Evolutionary conservation across 2,113 vertebrate genomes (phyloP), one percentile per base, ranked within the genome.

Genomic region (Sander lucioperca): DNA sequence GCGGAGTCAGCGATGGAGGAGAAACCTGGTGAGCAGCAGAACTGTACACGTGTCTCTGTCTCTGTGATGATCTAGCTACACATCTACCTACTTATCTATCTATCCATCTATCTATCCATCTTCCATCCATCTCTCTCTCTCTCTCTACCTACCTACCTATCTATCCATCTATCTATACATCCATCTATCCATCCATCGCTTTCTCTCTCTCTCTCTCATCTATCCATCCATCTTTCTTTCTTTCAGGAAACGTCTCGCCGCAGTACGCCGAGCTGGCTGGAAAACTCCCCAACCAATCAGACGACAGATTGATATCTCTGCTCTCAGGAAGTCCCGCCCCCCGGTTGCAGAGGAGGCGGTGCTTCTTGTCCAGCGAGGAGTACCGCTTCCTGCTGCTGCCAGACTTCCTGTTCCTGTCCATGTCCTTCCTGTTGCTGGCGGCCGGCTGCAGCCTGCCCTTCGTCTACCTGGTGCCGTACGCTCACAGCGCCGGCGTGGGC

Each of bases 391-490:
- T 98, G 72, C 91, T 98, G 79, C 95, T 94, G 92, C 94, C 97
- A 0, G 95, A 96, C 87, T 99, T 99, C 61, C 85, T 96, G 73
- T 92, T 97, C 50, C 92, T 99, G 72, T 95, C 97, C 4, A 76
- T 92, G 54, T 99, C 97, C 0, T 92, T 99, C 90, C 91, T 99
- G 77, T 96, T 99, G 48, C 95, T 99, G 92, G 97, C 98, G 58
- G 96, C 96, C 4, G 98, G 98, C 87, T 99, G 98, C 87, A 99
- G 97, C 78, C 95, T 98, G 80, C 97, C 98, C 16, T 99, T 99
- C 59, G 97, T 99, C 76, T 98, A 98, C 90, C 88, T 99, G 65
- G 97, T 99, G 90, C 98, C 98, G 68, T 99, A 97, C 27, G 97
- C 97, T 2, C 90, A 98, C 90, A 97, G 95, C 2, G 91, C 91